Base-by-base conservation (phyloP, 37 sponge, comb jelly and placozoan species). In the Petrosia ficiformis region DNA sequence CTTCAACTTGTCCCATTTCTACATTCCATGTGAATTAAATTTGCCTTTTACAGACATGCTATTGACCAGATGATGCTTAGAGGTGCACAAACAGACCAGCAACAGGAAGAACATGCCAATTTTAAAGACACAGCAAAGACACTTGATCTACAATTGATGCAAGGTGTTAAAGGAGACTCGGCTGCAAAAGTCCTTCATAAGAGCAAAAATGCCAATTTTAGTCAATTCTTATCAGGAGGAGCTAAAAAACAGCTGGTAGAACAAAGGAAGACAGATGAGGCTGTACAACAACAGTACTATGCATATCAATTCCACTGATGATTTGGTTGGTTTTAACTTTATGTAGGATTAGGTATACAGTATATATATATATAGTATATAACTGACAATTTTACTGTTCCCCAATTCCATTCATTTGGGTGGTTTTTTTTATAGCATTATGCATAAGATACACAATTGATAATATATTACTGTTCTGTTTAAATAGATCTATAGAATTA, bases 31-130 rank as follows among this genome's bases (percentile, higher is more conserved):
- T 52, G 48, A 11, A 48, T 44, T 31, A 44, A 26, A 72, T 31
- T 10, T 44, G 29, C 25, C 56, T 32, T 68, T 42, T 77, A 25
- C 65, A 88, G 89, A 3, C 92, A 78, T 67, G 79, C 92, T 14
- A 77, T 71, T 8, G 74, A 79, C 59, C 37, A 76, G 16, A 75
- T 96, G 81, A 75, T 96, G 73, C 80, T 77, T 28, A 58, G 87
- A 34, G 80, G 86, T 48, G 84, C 93, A 22, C 33, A 24, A 39
- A 60, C 78, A 5, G 90, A 86, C 73, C 81, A 80, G 70, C 96
- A 96, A 68, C 86, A 89, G 21, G 96, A 96, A 66, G 96, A 96
- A 65, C 82, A 86, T 38, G 84, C 85, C 64, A 92, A 77, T 65
- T 96, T 80, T 78, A 67, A 43, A 16, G 84, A 84, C 42, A 72